Evolutionary conservation across 2,888 invertebrate species (phyloP), one percentile per base, ranked within the genome.

Genomic region (Unio pictorum): DNA sequence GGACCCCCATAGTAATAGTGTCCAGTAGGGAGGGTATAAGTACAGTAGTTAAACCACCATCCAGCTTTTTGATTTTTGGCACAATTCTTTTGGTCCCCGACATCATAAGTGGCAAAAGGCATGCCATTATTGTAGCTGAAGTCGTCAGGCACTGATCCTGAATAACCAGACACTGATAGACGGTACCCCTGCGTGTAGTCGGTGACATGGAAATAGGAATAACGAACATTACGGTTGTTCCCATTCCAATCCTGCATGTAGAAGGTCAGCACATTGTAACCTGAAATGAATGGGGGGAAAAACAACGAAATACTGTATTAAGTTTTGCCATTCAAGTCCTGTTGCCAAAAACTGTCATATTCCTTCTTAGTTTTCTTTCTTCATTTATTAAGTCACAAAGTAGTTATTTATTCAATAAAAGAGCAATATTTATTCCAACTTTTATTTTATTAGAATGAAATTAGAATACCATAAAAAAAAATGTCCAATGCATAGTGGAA

Each of bases 1-100:
- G 59, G 72, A 4, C 86, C 85, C 0, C 79, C 75, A 4, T 18
- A 11, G 73, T 87, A 86, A 73, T 87, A 87, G 18, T 73, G 60
- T 8, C 87, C 87, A 55, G 82, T 87, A 17, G 80, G 84, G 8
- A 84, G 77, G 4, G 82, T 73, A 30, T 74, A 75, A 34, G 83
- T 67, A 66, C 87, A 87, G 74, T 81, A 79, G 65, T 86, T 84
- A 77, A 81, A 87, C 86, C 86, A 87, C 87, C 87, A 87, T 3
- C 86, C 87, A 1, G 78, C 82, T n/a, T 71, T 73, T 79, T 79
- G 78, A 26, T 82, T n/a, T 17, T 20, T 8, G 11, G 86, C 87
- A 71, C 88, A 88, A 18, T 71, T 26, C 61, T 80, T 23, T 11
- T 30, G 4, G 68, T 85, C 86, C 3, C 74, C 71, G 5, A 54